Conservation (phyloP, 2,113 vertebrate genomes). For the Trichechus manatus region DNA sequence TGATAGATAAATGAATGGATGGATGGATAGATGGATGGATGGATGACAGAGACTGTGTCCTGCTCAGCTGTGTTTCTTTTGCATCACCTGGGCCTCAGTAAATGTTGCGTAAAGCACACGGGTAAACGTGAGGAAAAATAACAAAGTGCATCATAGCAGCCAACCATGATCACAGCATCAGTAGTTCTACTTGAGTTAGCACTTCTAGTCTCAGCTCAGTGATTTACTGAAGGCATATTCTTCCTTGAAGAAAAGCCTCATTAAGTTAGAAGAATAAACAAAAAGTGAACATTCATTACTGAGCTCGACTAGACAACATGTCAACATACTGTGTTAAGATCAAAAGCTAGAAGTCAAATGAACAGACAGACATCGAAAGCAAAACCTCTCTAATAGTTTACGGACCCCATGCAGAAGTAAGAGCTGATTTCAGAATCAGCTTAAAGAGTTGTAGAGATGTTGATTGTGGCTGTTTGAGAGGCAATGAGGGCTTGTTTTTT, state of each 20-base stretch:
- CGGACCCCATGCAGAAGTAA: not conserved
- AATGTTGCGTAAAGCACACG: not conserved
- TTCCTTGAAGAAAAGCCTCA: not conserved
- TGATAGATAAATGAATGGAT: not conserved
- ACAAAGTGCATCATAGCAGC: not conserved
- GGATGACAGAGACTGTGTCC: not conserved
- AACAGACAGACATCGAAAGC: not conserved
- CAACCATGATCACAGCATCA: not conserved
- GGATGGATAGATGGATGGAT: not conserved
- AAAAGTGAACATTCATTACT: conserved; percentile 52
- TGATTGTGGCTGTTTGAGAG: not conserved
- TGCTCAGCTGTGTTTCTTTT: not conserved
- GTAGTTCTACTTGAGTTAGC: not conserved
- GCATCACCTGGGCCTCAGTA: not conserved
- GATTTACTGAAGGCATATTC: not conserved
- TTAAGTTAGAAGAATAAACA: not conserved
- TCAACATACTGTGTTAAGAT: not conserved
- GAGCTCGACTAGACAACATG: not conserved
- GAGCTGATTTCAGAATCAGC: not conserved
- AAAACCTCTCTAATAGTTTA: not conserved
- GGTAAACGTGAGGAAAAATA: not conserved
- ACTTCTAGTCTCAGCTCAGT: not conserved
- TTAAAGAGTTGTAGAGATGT: not conserved
- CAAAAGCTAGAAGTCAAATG: not conserved
- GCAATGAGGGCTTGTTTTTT: not conserved